Evolutionary conservation across 2,113 vertebrate genomes (phyloP), one percentile per base, ranked within the genome.

Genomic region (Vanacampus margaritifer): DNA sequence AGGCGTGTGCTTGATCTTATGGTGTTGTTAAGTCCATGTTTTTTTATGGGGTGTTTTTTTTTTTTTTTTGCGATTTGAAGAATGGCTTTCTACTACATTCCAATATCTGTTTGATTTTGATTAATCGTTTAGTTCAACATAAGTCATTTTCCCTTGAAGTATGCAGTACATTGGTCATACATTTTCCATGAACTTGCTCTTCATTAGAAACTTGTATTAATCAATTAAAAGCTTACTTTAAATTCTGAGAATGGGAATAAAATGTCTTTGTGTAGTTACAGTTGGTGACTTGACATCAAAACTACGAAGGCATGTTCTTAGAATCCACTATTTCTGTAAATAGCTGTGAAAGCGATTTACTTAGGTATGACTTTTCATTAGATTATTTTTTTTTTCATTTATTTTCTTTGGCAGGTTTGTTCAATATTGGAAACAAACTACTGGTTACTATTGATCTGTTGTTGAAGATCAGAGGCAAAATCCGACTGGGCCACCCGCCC

Each of bases 401-500:
- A 45, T 45, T 63, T 41, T 65, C 26, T 57, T 35, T 69, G 3
- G 17, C 84, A 99, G 97, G 97, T 84, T 93, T 99, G 79, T 98
- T 99, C 86, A 99, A 99, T 62, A 91, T 98, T 77, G 95, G 97
- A 6, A 99, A 98, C 82, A 94, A 91, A 79, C 84, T 99, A 68
- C 84, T 99, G 13, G 96, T 97, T 79, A 98, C 94, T 78, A 86
- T 99, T 58, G 97, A 99, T 83, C 92, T 98, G 67, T 93, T 99
- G 65, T 94, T 98, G 84, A 94, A 93, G 75, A 90, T 99, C 75
- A 91, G 97, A 78, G 91, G 91, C 83, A 88, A 92, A 69, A 93
- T 99, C 81, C 95, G 89, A 86, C 81, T 93, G 75, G 95, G 94
- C 36, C 94, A 94, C n/a, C 88, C 94, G 50, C 97, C 97, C 45